These are phyloP conservation scores for Poeciliopsis turrubarensis DNA, from an alignment of 2,113 vertebrate species.

Conservation along the genomic window DNA sequence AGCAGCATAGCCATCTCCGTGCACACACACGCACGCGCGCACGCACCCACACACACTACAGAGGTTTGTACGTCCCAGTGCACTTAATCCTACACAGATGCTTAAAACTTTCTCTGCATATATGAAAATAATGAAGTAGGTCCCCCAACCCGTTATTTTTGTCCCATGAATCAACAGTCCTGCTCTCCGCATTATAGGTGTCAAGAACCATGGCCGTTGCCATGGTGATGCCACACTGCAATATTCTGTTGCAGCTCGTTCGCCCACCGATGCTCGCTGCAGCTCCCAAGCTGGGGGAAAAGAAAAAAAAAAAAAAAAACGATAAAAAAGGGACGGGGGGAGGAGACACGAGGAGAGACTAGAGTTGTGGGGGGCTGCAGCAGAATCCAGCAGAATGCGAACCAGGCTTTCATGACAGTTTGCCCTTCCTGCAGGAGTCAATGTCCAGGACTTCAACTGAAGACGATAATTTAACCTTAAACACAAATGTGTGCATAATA, in stretches of 20 bases:
- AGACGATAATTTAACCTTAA: slow-evolving; percentile 24
- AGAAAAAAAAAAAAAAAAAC: slow-evolving; percentile 9
- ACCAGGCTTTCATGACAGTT: slow-evolving; percentile 74
- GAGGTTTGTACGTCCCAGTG: slow-evolving; percentile 9
- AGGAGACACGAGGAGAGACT: slow-evolving; percentile 20
- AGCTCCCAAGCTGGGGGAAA: slow-evolving; percentile 55
- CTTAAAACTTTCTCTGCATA: slow-evolving; percentile 29
- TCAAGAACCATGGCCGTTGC: slow-evolving; percentile 83
- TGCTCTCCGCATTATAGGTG: slow-evolving; percentile 72
- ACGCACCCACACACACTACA: neutral
- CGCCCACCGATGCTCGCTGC: slow-evolving; percentile 63
- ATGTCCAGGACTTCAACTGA: slow-evolving; percentile 34
- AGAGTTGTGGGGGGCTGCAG: slow-evolving; percentile 68
- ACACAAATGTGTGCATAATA: slow-evolving; percentile 23
- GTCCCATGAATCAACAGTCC: slow-evolving; percentile 74
- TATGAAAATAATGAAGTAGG: slow-evolving; percentile 40
- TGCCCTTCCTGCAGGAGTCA: slow-evolving; percentile 79
- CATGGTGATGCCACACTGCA: slow-evolving; percentile 82
- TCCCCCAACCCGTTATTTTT: slow-evolving; percentile 65
- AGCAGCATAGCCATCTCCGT: neutral
- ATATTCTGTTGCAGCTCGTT: slow-evolving; percentile 75
- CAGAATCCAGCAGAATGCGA: slow-evolving; percentile 80
- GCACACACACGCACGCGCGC: neutral
- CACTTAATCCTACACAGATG: slow-evolving; percentile 1
- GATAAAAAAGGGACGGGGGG: slow-evolving; percentile 30